A percentile compares a stretch with the other conserved stretches of the same genome.
phyloP scores from a whole-genome alignment of 2,113 vertebrate genomes.

The Python bivittatus region DNA sequence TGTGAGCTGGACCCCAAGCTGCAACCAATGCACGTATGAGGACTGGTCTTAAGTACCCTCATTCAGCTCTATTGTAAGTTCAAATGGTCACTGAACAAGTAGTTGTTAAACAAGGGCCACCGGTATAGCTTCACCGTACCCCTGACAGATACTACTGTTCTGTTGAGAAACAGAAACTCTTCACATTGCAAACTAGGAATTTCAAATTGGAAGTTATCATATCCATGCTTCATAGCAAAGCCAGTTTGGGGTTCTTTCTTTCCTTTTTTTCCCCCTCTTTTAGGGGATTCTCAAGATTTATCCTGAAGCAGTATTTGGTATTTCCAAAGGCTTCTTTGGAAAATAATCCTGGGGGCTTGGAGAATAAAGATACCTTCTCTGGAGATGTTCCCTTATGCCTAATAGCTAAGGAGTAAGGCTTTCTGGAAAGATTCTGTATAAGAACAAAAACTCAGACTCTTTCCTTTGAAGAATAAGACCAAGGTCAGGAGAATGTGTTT shows the following conservation, averaged over 20 bases:
- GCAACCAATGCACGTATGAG: no score
- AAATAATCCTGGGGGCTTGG: background rate
- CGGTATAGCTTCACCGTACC: no score
- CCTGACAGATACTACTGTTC: background rate
- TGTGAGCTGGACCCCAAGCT: no score
- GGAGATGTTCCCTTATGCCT: background rate
- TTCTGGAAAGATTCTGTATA: background rate
- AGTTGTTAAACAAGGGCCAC: no score
- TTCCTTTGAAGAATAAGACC: background rate
- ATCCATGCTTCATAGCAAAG: background rate
- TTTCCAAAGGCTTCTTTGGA: background rate
- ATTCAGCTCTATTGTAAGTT: no score
- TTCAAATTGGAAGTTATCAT: background rate
- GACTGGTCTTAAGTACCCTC: no score
- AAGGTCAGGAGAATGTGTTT: background rate
- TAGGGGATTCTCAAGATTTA: background rate
- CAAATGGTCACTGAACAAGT: no score
- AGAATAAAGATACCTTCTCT: background rate
- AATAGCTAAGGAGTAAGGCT: background rate
- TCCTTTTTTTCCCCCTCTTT: no score
- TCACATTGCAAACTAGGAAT: background rate
- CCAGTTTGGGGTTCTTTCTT: no score
- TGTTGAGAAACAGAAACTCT: background rate
- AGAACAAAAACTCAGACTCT: background rate
- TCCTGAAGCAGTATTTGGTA: background rate